Conservation (phyloP, 2,888 invertebrate genomes). For the Microctonus brassicae region DNA sequence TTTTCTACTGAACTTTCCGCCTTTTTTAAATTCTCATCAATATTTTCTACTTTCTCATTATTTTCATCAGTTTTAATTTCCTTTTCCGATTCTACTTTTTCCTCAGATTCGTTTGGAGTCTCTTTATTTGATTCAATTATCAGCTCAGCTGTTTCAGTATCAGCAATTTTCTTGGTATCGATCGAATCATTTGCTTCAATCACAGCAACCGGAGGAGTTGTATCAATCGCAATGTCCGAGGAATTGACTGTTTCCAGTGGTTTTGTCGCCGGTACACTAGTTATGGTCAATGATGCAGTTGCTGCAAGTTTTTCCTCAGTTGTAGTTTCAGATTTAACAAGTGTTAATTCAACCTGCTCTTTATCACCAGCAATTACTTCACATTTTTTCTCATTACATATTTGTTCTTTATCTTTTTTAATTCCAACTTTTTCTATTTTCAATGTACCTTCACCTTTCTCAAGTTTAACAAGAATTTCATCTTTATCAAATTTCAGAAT, state of each 20-base stretch:
- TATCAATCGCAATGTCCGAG: conserved; percentile 42
- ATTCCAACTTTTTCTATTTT: conserved; percentile 76
- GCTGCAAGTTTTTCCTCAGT: conserved; percentile 60
- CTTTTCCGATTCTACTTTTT: conserved; percentile 50
- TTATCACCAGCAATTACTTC: conserved; percentile 57
- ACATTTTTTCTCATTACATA: conserved; percentile 58
- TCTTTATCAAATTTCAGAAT: conserved; percentile 75
- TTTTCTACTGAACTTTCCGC: conserved; percentile 42
- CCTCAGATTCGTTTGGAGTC: conserved; percentile 38
- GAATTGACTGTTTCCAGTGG: conserved; percentile 56
- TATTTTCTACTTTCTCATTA: conserved; percentile 26
- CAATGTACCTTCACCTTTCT: conserved; percentile 76
- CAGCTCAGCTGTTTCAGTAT: conserved; percentile 39
- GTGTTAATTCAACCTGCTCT: conserved; percentile 69
- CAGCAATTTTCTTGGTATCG: conserved; percentile 5
- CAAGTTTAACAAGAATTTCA: conserved; percentile 75
- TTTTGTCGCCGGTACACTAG: conserved; percentile 54
- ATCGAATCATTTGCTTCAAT: conserved; percentile 55
- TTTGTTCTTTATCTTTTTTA: conserved; percentile 70
- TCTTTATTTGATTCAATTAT: conserved; percentile 9
- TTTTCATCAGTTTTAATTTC: conserved; percentile 35
- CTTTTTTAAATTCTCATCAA: conserved; percentile 37
- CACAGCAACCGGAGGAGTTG: conserved; percentile 46
- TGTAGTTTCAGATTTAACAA: conserved; percentile 70
- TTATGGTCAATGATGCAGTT: conserved; percentile 64